Percentiles rank a stretch among this genome's conserved stretches.
phyloP scores from a whole-genome alignment of 2,113 vertebrate genomes.

The Pelmatolapia mariae region DNA sequence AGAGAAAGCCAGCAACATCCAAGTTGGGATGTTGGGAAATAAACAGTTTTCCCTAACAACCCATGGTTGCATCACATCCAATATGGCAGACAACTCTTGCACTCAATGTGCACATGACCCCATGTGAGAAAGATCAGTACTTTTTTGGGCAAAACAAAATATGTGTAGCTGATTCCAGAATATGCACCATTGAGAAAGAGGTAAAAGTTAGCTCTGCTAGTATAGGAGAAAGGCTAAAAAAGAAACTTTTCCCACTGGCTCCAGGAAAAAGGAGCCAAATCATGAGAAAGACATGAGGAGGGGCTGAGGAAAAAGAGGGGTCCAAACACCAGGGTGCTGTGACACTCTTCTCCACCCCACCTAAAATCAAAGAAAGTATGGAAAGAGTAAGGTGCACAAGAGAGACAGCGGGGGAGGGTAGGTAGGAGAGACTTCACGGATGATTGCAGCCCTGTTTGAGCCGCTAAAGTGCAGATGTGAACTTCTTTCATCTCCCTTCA shows the following conservation, averaged over 20 bases:
- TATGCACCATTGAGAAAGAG: background rate
- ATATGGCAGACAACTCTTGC: background rate
- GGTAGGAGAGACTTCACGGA: constrained; percentile 60
- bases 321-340: constrained; percentile 6
- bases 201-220: background rate
- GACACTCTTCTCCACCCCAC: constrained; percentile 14
- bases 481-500: constrained; percentile 96
- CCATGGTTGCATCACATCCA: background rate
- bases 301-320: background rate
- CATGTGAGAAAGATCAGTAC: background rate
- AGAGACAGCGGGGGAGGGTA: constrained; percentile 4
- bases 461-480: constrained; percentile 86
- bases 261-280: background rate
- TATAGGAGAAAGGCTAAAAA: background rate
- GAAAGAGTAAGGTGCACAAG: constrained; percentile 17
- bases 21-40: background rate
- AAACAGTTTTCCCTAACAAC: background rate
- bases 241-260: background rate
- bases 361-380: constrained; percentile 39
- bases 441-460: constrained; percentile 70
- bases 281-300: background rate
- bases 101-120: background rate
- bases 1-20: background rate
- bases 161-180: background rate
- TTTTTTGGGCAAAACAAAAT: background rate